Conservation (phyloP, 1,140 invertebrate genomes). For the Yoshiicerus persimilis region DNA sequence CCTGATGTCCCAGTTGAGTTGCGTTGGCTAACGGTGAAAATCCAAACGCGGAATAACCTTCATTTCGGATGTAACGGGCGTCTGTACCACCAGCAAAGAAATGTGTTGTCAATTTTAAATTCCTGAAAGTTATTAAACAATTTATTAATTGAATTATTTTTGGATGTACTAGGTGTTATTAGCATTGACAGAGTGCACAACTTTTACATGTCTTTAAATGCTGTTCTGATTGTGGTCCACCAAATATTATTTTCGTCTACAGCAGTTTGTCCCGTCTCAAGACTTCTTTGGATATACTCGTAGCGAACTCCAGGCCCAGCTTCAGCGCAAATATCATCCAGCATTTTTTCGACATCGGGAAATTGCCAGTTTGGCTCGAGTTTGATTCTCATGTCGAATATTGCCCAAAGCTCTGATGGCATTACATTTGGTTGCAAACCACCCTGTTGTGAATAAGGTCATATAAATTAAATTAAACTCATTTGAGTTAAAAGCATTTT, state of each 20-base stretch:
- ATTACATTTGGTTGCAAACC: constrained; percentile 79
- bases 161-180: no score
- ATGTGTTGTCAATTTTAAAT: constrained; percentile 54
- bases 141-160: no score
- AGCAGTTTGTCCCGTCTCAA: constrained; percentile 51
- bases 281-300: constrained; percentile 54
- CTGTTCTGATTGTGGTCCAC: constrained; percentile 58
- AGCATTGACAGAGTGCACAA: no score
- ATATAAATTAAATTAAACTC: background rate
- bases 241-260: constrained; percentile 55
- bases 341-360: constrained; percentile 55
- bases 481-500: background rate
- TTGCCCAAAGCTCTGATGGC: constrained; percentile 58
- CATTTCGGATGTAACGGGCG: constrained; percentile 53
- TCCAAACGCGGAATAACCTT: constrained; percentile 70
- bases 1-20: constrained; percentile 69
- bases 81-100: constrained; percentile 61
- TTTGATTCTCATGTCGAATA: constrained; percentile 59
- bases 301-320: constrained; percentile 58
- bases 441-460: constrained; percentile 59
- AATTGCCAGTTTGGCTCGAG: constrained; percentile 55
- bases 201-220: constrained; percentile 54
- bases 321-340: constrained; percentile 58
- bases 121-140: constrained; percentile 49
- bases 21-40: constrained; percentile 77